These are phyloP conservation scores for Acanthosepion esculentum DNA, from an alignment of 2,888 invertebrate species.

Conservation along the genomic window DNA sequence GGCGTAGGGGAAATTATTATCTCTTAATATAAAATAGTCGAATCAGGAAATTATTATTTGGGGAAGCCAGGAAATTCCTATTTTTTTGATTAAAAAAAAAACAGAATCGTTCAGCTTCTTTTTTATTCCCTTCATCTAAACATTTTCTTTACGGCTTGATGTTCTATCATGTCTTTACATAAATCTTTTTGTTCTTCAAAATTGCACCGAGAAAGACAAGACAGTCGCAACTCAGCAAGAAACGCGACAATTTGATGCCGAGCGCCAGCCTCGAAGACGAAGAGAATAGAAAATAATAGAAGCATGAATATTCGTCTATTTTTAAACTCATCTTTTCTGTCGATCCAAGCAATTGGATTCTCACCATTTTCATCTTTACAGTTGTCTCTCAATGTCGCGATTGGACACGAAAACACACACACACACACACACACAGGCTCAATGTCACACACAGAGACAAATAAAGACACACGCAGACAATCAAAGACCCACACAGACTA, in stretches of 20 bases:
- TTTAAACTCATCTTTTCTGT: slow-evolving; percentile 35
- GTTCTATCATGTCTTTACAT: no score
- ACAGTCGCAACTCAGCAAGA: background rate
- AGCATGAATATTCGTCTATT: slow-evolving; percentile 36
- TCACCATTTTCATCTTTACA: background rate
- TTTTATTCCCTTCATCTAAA: no score
- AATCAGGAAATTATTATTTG: no score
- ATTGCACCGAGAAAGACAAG: background rate
- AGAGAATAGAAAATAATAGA: slow-evolving; percentile 53
- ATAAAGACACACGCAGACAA: background rate
- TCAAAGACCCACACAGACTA: background rate
- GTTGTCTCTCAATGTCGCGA: background rate
- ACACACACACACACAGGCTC: background rate
- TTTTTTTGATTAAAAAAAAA: no score
- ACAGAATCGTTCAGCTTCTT: no score
- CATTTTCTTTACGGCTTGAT: no score
- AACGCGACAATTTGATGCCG: slow-evolving; percentile 54
- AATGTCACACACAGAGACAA: background rate
- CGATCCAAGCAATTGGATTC: background rate
- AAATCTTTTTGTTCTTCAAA: background rate
- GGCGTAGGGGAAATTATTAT: no score
- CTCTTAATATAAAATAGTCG: no score
- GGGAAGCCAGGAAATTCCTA: no score
- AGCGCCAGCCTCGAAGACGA: slow-evolving; percentile 51
- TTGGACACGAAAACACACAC: background rate